Evolutionary conservation across 2,888 invertebrate species (phyloP).

Genomic region (Lycia hirtaria): DNA sequence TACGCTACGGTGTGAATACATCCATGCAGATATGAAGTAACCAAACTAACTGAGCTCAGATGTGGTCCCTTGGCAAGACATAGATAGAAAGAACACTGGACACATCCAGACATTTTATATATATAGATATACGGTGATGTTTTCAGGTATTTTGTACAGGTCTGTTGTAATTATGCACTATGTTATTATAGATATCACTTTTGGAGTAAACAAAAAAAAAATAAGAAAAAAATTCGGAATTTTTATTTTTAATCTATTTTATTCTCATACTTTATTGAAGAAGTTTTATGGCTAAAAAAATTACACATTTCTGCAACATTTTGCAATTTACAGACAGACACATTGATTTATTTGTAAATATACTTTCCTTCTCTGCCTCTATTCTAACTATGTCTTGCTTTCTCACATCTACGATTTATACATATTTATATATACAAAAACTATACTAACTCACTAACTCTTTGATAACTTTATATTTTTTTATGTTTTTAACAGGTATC

Average conservation of each 20-base stretch:
- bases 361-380: conserved; percentile 59
- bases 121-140: conserved; percentile 56
- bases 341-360: conserved; percentile 50
- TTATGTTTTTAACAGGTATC: conserved; percentile 7
- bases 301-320: background rate
- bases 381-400: conserved; percentile 85
- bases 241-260: background rate
- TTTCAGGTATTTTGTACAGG: conserved; percentile 61
- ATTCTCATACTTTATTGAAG: too few relatives aligned
- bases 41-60: conserved; percentile 78
- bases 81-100: conserved; percentile 62
- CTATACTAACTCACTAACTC: conserved; percentile 40
- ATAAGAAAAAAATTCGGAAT: background rate
- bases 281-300: too few relatives aligned
- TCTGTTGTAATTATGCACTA: conserved; percentile 33
- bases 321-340: conserved; percentile 6
- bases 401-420: conserved; percentile 62
- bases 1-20: conserved; percentile 61
- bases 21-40: conserved; percentile 45
- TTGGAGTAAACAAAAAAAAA: background rate
- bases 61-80: conserved; percentile 84
- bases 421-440: conserved; percentile 31
- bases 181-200: conserved; percentile 1
- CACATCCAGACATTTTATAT: conserved; percentile 42
- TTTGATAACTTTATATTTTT: background rate